These are phyloP conservation scores for Drosophila willistoni DNA, from an alignment of 1,140 invertebrate genomes.

Conservation along the genomic window DNA sequence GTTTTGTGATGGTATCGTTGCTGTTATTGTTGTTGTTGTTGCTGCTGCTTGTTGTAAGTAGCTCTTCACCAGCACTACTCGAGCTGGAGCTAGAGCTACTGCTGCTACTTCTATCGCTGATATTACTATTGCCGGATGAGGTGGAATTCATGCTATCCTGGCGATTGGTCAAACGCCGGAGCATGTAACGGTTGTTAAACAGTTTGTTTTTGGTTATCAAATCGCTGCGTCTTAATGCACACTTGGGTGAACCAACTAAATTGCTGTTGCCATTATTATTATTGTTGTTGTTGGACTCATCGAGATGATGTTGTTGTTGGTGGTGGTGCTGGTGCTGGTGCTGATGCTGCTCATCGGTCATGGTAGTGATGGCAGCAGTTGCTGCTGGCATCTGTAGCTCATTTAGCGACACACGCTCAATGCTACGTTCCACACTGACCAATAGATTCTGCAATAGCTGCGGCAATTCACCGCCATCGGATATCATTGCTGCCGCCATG, in stretches of 20 bases:
- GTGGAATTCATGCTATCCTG: conserved; percentile 82
- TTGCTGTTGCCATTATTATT: conserved; percentile 44
- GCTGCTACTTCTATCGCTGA: conserved; percentile 67
- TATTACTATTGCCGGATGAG: conserved; percentile 77
- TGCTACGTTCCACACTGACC: conserved; percentile 87
- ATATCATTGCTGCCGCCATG: conserved; percentile 58
- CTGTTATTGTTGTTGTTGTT: conserved; percentile 19
- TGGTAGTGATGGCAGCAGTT: conserved; percentile 11
- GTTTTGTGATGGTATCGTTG: conserved; percentile 27
- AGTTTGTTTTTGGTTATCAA: conserved; percentile 83
- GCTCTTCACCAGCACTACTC: conserved; percentile 60
- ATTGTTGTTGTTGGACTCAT: conserved; percentile 59
- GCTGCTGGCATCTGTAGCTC: conserved; percentile 85
- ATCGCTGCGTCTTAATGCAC: conserved; percentile 80
- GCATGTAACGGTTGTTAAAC: conserved; percentile 81
- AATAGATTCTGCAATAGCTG: conserved; percentile 86
- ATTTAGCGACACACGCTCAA: conserved; percentile 87
- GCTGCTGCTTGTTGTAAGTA: conserved; percentile 38
- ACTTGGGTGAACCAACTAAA: conserved; percentile 75
- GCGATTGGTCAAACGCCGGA: conserved; percentile 76
- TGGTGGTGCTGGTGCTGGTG: not conserved
- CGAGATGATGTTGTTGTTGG: conserved; percentile 43
- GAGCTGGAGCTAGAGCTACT: conserved; percentile 41
- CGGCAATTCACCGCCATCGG: conserved; percentile 84
- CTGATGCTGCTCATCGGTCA: not conserved